A percentile compares a stretch with the other conserved stretches of the same genome.
Conservation (phyloP, 1,140 invertebrate genomes). For the Philopotamus ludificatus region DNA sequence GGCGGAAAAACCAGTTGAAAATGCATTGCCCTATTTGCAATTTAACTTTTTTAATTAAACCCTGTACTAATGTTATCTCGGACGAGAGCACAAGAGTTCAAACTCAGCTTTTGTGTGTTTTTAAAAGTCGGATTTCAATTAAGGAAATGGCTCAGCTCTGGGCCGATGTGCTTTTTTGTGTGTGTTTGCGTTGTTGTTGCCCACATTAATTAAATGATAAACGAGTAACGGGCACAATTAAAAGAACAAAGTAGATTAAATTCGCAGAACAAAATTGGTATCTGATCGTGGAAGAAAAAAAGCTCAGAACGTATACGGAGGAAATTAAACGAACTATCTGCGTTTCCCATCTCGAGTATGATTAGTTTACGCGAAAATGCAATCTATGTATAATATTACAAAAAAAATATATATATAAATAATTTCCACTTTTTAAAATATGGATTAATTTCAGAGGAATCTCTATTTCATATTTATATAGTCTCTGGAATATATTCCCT, state of each 20-base stretch:
- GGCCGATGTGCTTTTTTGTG: not conserved
- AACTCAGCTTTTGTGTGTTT: not conserved
- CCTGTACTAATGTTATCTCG: slow-evolving; percentile 23
- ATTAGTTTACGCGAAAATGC: too few species aligned
- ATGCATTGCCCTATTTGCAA: slow-evolving; percentile 29
- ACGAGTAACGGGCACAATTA: not conserved
- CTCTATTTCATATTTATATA: too few species aligned
- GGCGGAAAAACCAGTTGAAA: not conserved
- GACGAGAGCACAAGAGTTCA: not conserved
- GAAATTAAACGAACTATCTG: too few species aligned
- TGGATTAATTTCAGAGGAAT: too few species aligned
- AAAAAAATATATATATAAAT: too few species aligned
- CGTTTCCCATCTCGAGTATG: too few species aligned
- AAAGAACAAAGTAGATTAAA: not conserved
- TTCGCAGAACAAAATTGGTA: too few species aligned
- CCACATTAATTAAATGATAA: not conserved
- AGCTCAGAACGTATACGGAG: too few species aligned
- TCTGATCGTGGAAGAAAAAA: too few species aligned
- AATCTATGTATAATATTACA: too few species aligned
- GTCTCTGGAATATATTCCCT: too few species aligned
- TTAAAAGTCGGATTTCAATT: not conserved
- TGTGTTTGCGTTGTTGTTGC: not conserved
- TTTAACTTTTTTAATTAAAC: slow-evolving; percentile 38
- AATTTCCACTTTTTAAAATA: too few species aligned
- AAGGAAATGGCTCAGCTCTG: not conserved